These are phyloP conservation scores for Tuta absoluta DNA, from an alignment of 2,888 invertebrate species.

Conservation along the genomic window DNA sequence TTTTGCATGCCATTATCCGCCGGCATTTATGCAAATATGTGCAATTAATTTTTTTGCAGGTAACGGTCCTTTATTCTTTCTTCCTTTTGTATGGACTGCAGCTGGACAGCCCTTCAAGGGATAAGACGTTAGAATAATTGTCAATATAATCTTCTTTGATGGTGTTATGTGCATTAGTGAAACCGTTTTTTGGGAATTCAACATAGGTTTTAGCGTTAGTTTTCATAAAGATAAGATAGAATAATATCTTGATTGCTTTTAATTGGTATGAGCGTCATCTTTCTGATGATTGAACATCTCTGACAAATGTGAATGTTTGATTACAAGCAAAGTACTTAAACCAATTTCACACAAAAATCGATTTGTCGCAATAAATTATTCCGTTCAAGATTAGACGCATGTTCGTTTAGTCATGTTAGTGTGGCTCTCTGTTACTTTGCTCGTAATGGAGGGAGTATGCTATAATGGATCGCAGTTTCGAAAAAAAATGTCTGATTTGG, in stretches of 20 bases:
- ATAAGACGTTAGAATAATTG: slow-evolving; percentile 21
- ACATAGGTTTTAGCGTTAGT: too few relatives aligned
- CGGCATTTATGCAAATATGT: slow-evolving; percentile 70
- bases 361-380: not conserved
- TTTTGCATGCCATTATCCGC: slow-evolving; percentile 43
- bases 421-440: not conserved
- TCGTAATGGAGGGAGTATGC: not conserved
- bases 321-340: not conserved
- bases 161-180: not conserved
- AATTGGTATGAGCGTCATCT: too few relatives aligned
- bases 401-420: not conserved
- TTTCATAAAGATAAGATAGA: too few relatives aligned
- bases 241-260: too few relatives aligned
- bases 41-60: slow-evolving; percentile 66
- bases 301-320: not conserved
- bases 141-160: not conserved
- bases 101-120: slow-evolving; percentile 52
- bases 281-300: not conserved
- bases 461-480: not conserved
- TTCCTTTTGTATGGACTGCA: slow-evolving; percentile 58
- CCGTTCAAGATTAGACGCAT: not conserved
- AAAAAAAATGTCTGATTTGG: not conserved
- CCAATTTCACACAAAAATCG: not conserved
- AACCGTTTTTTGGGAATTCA: not conserved
- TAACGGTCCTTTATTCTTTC: slow-evolving; percentile 53